Evolutionary conservation across 2,113 vertebrate species (phyloP), one percentile per base, ranked within the genome.

Genomic region (Tupaia chinensis): DNA sequence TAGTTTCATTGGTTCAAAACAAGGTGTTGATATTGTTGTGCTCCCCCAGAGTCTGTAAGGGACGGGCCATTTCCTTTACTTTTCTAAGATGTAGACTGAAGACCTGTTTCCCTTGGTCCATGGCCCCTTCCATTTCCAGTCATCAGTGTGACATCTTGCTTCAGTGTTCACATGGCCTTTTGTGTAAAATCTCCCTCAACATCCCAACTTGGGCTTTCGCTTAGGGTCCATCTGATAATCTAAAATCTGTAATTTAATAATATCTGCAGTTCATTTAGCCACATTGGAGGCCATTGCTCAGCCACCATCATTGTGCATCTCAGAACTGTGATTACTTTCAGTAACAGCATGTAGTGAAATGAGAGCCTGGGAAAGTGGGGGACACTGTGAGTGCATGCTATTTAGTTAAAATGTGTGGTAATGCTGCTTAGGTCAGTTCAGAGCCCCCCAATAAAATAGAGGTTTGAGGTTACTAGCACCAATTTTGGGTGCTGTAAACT

Each of bases 301-400:
- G 13, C 9, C 65, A 3, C 5, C 63, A 65, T 16, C 63, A 58
- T 44, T 4, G 44, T 44, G 44, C 58, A 66, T 17, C 63, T 90
- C 76, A 93, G 61, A 88, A 73, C 78, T 73, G 20, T 79, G 70
- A 79, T 83, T 79, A 74, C 3, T 91, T 79, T 91, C 16, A 77
- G 14, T 66, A 76, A 53, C 14, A 95, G 25, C 22, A 32, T 7
- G 23, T 23, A 25, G 27, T 65, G 15, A 88, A 94, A 87, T 94
- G 58, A 22, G 2, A 72, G 9, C 44, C 79, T 61, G 76, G 60
- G 25, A 68, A 17, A 60, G 86, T 80, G 53, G 25, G 17, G 65
- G n/a, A 54, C 5, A 90, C 72, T 84, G 60, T 29, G 61, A 78
- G 27, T 16, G 8, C 32, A 63, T 32, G 17, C 16, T 82, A 19